Evolutionary conservation across 64 coral and sea anemone genomes (phyloP).

Genomic region (Trachythela sp.): DNA sequence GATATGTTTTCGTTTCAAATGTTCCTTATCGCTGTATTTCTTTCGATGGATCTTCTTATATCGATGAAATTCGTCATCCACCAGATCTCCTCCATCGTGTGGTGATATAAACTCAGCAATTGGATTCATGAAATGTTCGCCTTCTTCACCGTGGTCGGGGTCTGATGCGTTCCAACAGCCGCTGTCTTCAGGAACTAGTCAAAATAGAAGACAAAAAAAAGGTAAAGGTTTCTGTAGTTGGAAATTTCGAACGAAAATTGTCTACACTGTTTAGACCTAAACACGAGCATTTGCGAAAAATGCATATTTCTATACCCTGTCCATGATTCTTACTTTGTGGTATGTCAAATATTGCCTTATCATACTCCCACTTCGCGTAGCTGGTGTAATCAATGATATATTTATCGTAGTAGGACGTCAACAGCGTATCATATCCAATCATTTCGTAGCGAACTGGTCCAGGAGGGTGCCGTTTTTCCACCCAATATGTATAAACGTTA

Average conservation of each 20-base stretch:
- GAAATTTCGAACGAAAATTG: too few species aligned
- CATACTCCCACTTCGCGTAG: conserved; percentile 70
- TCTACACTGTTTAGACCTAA: too few species aligned
- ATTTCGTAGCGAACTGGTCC: conserved; percentile 50
- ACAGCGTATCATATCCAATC: conserved; percentile 91
- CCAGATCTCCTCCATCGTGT: not conserved
- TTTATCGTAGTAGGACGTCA: conserved; percentile 96
- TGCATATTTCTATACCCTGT: not conserved
- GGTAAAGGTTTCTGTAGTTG: not conserved
- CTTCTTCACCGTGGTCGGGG: conserved; percentile 36
- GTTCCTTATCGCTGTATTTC: conserved; percentile 64
- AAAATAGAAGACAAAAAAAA: not conserved
- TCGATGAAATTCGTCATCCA: conserved; percentile 48
- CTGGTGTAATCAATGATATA: conserved; percentile 86
- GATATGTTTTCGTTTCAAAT: conserved; percentile 75
- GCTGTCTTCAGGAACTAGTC: not conserved
- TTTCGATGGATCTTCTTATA: conserved; percentile 71
- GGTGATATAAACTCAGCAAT: conserved; percentile 90
- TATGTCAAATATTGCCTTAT: conserved; percentile 65
- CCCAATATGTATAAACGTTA: not conserved
- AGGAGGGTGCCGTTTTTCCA: not conserved
- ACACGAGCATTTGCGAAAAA: not conserved
- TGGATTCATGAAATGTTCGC: conserved; percentile 69
- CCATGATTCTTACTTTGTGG: conserved; percentile 59
- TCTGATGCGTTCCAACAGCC: not conserved